These are phyloP conservation scores for Manis crassicaudata DNA, from an alignment of 2,797 vertebrate genomes.

Conservation along the genomic window DNA sequence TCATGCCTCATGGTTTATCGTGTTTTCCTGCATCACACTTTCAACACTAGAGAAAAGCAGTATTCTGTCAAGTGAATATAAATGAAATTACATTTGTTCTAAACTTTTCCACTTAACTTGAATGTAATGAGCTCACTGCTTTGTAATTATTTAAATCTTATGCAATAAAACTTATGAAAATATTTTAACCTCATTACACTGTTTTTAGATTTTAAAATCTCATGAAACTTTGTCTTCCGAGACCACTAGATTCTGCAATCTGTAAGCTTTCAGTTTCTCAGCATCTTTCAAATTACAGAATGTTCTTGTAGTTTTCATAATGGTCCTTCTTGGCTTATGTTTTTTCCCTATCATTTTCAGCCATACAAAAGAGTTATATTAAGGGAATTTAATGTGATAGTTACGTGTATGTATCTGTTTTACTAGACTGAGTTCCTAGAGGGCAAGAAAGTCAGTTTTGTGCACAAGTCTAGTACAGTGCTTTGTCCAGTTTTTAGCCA, in stretches of 20 bases:
- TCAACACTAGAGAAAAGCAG: background rate
- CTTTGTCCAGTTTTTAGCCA: background rate
- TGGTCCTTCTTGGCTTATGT: background rate
- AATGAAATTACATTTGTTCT: background rate
- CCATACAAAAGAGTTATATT: background rate
- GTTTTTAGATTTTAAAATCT: background rate
- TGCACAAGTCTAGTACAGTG: background rate
- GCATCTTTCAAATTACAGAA: constrained; percentile 17
- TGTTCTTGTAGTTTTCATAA: constrained; percentile 7
- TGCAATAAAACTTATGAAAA: constrained; percentile 22
- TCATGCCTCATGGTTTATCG: background rate
- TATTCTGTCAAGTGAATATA: background rate
- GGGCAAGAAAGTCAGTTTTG: background rate
- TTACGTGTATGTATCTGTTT: background rate
- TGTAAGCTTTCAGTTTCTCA: background rate
- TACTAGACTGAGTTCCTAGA: background rate
- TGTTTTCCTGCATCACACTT: background rate
- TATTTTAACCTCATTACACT: background rate
- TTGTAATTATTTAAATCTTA: constrained; percentile 28
- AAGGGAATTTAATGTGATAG: constrained; percentile 24
- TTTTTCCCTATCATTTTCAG: background rate
- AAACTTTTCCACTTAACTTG: background rate
- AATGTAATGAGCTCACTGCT: constrained; percentile 2
- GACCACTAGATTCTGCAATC: background rate
- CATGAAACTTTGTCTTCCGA: background rate